A percentile compares a stretch with the other conserved stretches of the same genome.
Evolutionary conservation across 1,140 invertebrate species (phyloP).

Genomic region (Drosophila truncata): DNA sequence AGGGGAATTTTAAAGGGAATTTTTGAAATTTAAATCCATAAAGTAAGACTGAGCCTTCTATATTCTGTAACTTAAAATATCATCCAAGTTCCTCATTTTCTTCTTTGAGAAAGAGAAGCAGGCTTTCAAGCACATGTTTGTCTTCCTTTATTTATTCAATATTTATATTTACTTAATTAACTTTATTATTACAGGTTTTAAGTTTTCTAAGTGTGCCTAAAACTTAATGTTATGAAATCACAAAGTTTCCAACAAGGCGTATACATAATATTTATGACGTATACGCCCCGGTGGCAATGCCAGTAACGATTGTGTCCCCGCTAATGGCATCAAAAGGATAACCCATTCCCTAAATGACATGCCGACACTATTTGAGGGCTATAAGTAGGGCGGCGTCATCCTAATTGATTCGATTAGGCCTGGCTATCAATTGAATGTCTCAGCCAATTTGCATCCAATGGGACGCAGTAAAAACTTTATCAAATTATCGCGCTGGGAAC

Average conservation of each 20-base stretch:
- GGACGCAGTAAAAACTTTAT: conserved; percentile 27
- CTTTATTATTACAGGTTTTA: background rate
- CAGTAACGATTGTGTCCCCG: conserved; percentile 20
- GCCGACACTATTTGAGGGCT: background rate
- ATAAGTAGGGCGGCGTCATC: background rate
- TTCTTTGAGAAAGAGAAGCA: too few species aligned
- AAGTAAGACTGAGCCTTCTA: too few species aligned
- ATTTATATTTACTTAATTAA: background rate
- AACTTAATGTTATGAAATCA: conserved; percentile 34
- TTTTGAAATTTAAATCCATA: background rate
- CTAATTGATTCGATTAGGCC: conserved; percentile 46
- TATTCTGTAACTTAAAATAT: too few species aligned
- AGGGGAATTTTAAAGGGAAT: background rate
- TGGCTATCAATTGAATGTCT: conserved; percentile 37
- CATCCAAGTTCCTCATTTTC: too few species aligned
- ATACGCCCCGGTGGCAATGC: background rate
- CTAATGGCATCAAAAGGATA: conserved; percentile 34
- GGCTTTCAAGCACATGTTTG: background rate
- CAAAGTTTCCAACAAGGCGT: background rate
- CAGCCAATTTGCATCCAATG: conserved; percentile 33
- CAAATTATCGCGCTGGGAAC: conserved; percentile 18
- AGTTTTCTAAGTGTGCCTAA: background rate
- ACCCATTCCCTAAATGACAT: conserved; percentile 7
- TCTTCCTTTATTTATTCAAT: background rate
- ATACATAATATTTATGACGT: background rate